phyloP scores from a whole-genome alignment of 1,140 invertebrate genomes.

The Scylla paramamosain region DNA sequence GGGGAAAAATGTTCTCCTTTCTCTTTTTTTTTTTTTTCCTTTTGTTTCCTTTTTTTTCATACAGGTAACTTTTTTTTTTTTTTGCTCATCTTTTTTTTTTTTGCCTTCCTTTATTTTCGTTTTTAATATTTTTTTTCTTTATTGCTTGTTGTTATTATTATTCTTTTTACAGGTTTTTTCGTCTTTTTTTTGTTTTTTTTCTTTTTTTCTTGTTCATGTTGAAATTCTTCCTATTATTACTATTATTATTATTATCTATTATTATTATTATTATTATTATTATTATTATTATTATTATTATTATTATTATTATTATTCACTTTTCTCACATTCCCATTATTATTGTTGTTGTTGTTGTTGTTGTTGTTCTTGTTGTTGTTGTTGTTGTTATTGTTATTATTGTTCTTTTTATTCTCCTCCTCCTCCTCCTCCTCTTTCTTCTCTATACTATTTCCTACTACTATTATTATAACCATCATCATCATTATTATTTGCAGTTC shows the following conservation, averaged over 20 bases:
- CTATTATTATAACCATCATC: too few species aligned
- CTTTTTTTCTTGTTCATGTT: not conserved
- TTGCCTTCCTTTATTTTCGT: not conserved
- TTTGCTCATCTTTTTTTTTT: not conserved
- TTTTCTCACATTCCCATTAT: not conserved
- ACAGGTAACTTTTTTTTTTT: not conserved
- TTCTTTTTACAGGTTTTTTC: not conserved
- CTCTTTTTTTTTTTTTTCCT: not conserved
- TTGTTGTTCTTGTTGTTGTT: not conserved
- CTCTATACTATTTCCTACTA: not conserved
- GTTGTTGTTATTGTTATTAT: not conserved
- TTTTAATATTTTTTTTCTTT: not conserved
- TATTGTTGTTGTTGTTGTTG: too few species aligned
- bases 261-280: too few species aligned
- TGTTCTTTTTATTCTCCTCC: not conserved
- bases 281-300: not conserved
- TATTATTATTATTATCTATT: too few species aligned
- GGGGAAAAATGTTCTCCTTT: not conserved
- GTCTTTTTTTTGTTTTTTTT: not conserved
- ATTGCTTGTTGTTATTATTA: not conserved
- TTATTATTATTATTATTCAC: not conserved
- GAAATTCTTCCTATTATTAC: too few species aligned
- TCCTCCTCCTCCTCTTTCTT: not conserved
- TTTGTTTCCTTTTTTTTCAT: not conserved
- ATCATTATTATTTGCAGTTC: too few species aligned